Conservation (phyloP, 2,797 vertebrate species). For the Sebastes taczanowskii region DNA sequence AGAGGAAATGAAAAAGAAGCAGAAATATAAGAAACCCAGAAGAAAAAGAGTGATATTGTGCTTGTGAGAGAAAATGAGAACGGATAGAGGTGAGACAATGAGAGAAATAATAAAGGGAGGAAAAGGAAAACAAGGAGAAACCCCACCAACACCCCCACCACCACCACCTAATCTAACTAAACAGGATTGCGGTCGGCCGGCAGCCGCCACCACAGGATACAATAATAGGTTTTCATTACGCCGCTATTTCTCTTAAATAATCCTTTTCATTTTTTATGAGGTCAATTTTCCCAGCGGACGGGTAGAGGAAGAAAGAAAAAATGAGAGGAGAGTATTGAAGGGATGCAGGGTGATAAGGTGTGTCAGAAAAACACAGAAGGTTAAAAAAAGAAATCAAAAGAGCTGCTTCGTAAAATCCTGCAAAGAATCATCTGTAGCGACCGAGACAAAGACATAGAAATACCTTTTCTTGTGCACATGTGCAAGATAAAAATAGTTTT, state of each 20-base stretch:
- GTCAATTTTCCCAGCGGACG: constrained; percentile 70
- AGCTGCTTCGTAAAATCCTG: constrained; percentile 8
- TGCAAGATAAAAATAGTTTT: constrained; percentile 15
- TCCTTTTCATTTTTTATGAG: constrained; percentile 84
- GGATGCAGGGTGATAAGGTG: neutral
- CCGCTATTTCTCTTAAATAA: constrained; percentile 83
- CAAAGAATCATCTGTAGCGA: constrained; percentile 1
- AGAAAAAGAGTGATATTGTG: constrained; percentile 43
- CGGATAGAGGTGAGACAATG: constrained; percentile 58
- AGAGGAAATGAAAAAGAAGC: constrained; percentile 68
- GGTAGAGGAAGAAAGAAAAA: neutral
- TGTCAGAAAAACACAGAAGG: neutral
- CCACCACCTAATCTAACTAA: constrained; percentile 65
- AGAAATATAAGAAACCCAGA: constrained; percentile 67
- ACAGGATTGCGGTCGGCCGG: constrained; percentile 50
- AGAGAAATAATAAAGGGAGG: constrained; percentile 56
- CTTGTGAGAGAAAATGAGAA: constrained; percentile 36
- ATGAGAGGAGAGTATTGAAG: constrained; percentile 11
- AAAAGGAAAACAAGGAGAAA: constrained; percentile 5
- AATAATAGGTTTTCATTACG: constrained; percentile 83
- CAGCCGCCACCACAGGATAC: constrained; percentile 66
- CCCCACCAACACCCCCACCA: neutral
- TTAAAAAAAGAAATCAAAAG: neutral
- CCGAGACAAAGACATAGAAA: constrained; percentile 5
- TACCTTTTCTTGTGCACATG: neutral